Percentiles rank a stretch among this genome's conserved stretches.
Evolutionary conservation across 2,797 vertebrate genomes (phyloP).

Genomic region (Streptopelia turtur): DNA sequence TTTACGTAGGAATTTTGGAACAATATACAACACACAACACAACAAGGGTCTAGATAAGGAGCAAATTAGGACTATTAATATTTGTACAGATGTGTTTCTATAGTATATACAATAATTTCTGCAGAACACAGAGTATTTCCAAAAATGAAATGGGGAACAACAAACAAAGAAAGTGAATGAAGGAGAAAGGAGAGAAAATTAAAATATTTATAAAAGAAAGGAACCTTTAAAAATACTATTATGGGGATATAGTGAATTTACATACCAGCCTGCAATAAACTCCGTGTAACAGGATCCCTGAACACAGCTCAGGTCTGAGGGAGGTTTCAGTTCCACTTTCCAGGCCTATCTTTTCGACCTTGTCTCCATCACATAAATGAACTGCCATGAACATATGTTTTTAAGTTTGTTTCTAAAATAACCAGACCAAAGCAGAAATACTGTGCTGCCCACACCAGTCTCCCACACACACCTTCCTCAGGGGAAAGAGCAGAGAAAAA

Average conservation of each 20-base stretch:
- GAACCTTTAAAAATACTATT: not conserved
- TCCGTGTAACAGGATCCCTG: slow-evolving; percentile 7
- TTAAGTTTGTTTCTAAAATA: slow-evolving; percentile 61
- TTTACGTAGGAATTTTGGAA: not conserved
- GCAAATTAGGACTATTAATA: not conserved
- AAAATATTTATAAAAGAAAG: not conserved
- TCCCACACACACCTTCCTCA: slow-evolving; percentile 24
- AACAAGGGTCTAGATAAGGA: not conserved
- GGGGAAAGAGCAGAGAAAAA: slow-evolving; percentile 52
- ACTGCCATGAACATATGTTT: slow-evolving; percentile 66
- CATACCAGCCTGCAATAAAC: slow-evolving; percentile 14
- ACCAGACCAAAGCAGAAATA: slow-evolving; percentile 30
- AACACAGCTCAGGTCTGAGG: not conserved
- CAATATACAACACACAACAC: not conserved
- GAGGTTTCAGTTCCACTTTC: slow-evolving; percentile 47
- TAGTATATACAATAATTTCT: not conserved
- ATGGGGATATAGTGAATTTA: not conserved
- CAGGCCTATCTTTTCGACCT: slow-evolving; percentile 50
- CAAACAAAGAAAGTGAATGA: not conserved
- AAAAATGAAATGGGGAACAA: not conserved
- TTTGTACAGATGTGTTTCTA: not conserved
- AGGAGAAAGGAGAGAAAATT: not conserved
- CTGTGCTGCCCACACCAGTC: slow-evolving; percentile 5
- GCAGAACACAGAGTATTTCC: not conserved
- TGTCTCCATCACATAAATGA: slow-evolving; percentile 48